Base-by-base conservation (phyloP, 2,888 invertebrate species). In the Diarsia rubi region DNA sequence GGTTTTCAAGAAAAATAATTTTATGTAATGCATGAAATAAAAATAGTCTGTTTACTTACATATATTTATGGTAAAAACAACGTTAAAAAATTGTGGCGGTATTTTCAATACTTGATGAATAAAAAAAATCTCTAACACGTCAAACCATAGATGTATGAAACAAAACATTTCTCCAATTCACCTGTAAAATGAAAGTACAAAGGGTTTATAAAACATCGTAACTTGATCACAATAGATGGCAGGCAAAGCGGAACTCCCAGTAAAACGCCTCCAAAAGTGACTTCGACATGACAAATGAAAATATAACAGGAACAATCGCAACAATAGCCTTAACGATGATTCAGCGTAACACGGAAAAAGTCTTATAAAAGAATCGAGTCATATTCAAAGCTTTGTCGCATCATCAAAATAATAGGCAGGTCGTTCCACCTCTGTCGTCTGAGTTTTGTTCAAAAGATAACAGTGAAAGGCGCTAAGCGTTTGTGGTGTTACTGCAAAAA, bases 381-480 rank as follows among this genome's bases (percentile, higher is more conserved):
- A 89, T 91, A 91, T 93, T 92, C 90, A 91, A 92, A 92, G 90
- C 91, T 90, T 93, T 93, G 92, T 93, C 91, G 90, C 86, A 85
- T 93, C 92, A 92, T 94, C 92, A 93, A 92, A 93, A 93, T 94
- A 94, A 94, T 93, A 91, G 92, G 86, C 86, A 82, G 88, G 91
- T 90, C 91, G 89, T 93, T 94, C 89, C 84, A 91, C 91, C 92
- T 91, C 89, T 87, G 85, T 85, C 89, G 89, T 87, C 87, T 86
- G 85, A 88, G 85, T 90, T 91, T 92, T 90, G 88, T 91, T 90
- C 84, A 79, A 88, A 89, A 91, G 92, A 93, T 92, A 93, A 92
- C 86, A 85, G 76, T 79, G 73, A 87, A 88, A 88, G 86, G 79
- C 85, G 87, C 82, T 86, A 88, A 89, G 86, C 89, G 81, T 88